phyloP scores from a whole-genome alignment of 2,113 vertebrate species.

The Psilopsiagon aymara region DNA sequence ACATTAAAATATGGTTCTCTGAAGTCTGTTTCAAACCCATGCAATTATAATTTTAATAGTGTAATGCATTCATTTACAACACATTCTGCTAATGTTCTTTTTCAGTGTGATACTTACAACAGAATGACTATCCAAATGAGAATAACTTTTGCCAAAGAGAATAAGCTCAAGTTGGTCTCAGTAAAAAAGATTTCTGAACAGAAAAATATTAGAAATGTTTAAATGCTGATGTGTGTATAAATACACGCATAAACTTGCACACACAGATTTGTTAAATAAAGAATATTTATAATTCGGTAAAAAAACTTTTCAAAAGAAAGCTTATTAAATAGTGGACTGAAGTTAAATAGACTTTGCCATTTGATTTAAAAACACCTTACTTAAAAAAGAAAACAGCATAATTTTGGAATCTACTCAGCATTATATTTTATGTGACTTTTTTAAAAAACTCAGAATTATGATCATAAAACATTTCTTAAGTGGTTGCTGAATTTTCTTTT shows the following conservation, averaged over 20 bases:
- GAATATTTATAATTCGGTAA: not conserved
- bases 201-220: not conserved
- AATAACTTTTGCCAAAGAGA: not conserved
- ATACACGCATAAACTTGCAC: not conserved
- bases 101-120: not conserved
- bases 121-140: not conserved
- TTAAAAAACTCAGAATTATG: not conserved
- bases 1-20: not conserved
- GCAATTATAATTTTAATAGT: not conserved
- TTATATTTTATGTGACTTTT: not conserved
- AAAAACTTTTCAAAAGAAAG: not conserved
- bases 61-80: not conserved
- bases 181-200: not conserved
- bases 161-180: not conserved
- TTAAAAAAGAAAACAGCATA: not conserved
- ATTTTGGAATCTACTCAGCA: not conserved
- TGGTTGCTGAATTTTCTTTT: not conserved
- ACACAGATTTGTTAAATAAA: not conserved
- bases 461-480: not conserved
- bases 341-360: not conserved
- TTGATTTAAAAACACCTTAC: not conserved
- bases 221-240: not conserved
- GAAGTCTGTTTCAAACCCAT: not conserved
- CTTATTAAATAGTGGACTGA: not conserved
- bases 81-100: not conserved